phyloP scores from a whole-genome alignment of 2,888 invertebrate species.

The Neria commutata region DNA sequence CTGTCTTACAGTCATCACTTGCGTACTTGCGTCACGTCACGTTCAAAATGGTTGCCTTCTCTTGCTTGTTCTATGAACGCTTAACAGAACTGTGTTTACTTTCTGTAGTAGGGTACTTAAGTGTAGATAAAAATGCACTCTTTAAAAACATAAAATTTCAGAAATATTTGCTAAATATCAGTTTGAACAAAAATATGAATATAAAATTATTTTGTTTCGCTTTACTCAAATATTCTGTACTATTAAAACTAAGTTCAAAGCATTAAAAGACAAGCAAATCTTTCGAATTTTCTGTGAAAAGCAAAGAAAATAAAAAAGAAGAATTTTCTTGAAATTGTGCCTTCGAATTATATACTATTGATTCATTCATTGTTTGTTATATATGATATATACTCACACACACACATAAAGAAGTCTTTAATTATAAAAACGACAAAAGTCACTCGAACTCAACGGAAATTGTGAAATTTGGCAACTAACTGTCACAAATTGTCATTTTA shows the following conservation, averaged over 20 bases:
- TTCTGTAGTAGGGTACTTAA: constrained; percentile 12
- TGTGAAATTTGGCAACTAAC: background rate
- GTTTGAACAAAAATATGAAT: background rate
- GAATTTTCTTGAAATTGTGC: constrained; percentile 46
- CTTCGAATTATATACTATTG: constrained; percentile 40
- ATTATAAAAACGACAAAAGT: background rate
- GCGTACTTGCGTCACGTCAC: background rate
- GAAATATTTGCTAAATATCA: background rate
- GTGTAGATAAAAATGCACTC: background rate
- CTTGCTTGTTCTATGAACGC: background rate
- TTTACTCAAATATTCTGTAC: too few species aligned
- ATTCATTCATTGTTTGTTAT: background rate
- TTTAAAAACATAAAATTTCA: constrained; percentile 5
- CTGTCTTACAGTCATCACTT: too few species aligned
- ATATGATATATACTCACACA: background rate
- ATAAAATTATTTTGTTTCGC: background rate
- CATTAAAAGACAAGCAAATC: background rate
- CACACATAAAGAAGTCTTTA: background rate
- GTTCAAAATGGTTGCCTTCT: constrained; percentile 12
- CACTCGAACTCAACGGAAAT: background rate
- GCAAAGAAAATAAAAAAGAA: constrained; percentile 26
- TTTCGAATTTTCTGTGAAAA: constrained; percentile 14
- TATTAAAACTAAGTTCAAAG: background rate
- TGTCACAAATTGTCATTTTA: constrained; percentile 1
- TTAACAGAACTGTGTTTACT: background rate